A percentile compares a stretch with the other conserved stretches of the same genome.
phyloP scores from a whole-genome alignment of 2,113 vertebrate genomes.

The Calyptomena viridis region DNA sequence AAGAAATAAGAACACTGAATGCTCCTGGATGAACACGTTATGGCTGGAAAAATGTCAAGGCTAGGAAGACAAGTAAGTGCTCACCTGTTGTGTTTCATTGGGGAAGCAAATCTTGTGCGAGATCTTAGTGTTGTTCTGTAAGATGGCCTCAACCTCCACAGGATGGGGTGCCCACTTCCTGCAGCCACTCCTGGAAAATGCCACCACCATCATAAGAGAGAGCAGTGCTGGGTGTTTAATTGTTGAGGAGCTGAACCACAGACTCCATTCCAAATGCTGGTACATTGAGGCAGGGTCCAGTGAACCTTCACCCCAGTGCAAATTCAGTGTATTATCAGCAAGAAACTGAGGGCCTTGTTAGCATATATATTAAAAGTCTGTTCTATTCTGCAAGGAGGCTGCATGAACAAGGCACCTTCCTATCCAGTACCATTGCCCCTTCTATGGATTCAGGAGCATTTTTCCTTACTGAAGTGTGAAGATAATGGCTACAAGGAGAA shows the following conservation, averaged over 20 bases:
- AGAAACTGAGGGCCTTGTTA: not conserved
- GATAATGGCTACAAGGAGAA: not conserved
- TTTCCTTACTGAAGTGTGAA: not conserved
- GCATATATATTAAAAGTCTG: not conserved
- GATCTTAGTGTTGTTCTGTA: constrained; percentile 86
- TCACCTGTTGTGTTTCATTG: constrained; percentile 86
- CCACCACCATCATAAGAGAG: not conserved
- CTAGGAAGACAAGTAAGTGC: not conserved
- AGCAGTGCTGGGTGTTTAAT: not conserved
- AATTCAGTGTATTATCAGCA: not conserved
- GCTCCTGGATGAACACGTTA: not conserved
- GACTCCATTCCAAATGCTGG: not conserved
- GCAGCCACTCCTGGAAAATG: constrained; percentile 79
- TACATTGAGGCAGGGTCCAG: fast-evolving
- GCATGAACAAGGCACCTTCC: not conserved
- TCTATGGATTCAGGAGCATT: not conserved
- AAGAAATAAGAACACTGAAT: not conserved
- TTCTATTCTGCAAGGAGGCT: not conserved
- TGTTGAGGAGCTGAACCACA: not conserved
- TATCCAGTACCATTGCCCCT: not conserved
- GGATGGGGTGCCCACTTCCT: constrained; percentile 91
- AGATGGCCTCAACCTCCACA: constrained; percentile 88
- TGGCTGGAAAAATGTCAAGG: not conserved
- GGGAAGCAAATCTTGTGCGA: constrained; percentile 90
- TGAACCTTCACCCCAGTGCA: not conserved